A percentile compares a stretch with the other conserved stretches of the same genome.
phyloP scores from a whole-genome alignment of 2,888 invertebrate species.

The Tubulanus polymorphus region DNA sequence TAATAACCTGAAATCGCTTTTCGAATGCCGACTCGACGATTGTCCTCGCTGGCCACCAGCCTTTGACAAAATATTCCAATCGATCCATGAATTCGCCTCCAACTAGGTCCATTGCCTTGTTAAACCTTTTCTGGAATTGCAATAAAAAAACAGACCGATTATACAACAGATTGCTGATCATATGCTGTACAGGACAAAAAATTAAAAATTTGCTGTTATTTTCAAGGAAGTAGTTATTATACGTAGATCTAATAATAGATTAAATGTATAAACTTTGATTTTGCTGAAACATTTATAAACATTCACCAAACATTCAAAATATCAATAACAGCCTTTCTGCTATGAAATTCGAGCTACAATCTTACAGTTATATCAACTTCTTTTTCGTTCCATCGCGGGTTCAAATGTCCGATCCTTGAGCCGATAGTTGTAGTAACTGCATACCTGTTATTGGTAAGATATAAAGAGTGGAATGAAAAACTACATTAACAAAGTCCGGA shows the following conservation, averaged over 20 bases:
- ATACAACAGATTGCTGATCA: neutral
- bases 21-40: conserved; percentile 71
- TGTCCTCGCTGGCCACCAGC: conserved; percentile 84
- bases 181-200: conserved; percentile 9
- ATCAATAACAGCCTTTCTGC: too few relatives aligned
- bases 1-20: conserved; percentile 60
- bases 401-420: conserved; percentile 70
- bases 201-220: neutral
- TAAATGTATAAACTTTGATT: too few relatives aligned
- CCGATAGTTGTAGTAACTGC: conserved; percentile 76
- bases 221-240: neutral
- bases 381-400: conserved; percentile 73
- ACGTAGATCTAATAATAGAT: too few relatives aligned
- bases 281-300: too few relatives aligned
- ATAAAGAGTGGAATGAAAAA: too few relatives aligned
- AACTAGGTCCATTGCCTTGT: conserved; percentile 72
- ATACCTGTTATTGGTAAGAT: conserved; percentile 61
- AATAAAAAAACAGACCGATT: neutral
- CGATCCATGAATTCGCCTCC: conserved; percentile 74
- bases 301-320: too few relatives aligned
- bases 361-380: too few relatives aligned
- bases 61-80: conserved; percentile 61
- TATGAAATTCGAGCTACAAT: too few relatives aligned
- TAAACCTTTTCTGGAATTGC: conserved; percentile 60
- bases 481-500: too few relatives aligned